These are phyloP conservation scores for Montipora cactus DNA, from an alignment of 64 coral and sea anemone genomes.

Conservation along the genomic window DNA sequence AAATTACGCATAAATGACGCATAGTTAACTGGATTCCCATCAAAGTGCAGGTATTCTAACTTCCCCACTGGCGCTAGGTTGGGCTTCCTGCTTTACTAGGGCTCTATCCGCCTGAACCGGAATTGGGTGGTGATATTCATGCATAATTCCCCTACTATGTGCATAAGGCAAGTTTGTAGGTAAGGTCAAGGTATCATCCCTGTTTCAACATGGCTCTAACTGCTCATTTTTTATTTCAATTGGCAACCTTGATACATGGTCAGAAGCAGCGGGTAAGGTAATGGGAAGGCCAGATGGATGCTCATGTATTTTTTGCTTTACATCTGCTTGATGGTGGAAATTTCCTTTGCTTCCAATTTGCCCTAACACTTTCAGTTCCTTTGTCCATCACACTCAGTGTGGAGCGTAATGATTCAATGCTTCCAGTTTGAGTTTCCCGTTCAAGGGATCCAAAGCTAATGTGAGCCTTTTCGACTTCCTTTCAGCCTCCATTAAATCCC, in stretches of 20 bases:
- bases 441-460: slow-evolving; percentile 22
- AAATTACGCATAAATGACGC: slow-evolving; percentile 73
- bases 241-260: not conserved
- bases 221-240: not conserved
- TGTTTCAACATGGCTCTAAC: no score
- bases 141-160: no score
- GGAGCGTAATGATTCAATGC: not conserved
- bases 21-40: slow-evolving; percentile 56
- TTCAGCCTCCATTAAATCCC: slow-evolving; percentile 44
- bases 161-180: no score
- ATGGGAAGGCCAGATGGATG: not conserved
- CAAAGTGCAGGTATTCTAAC: slow-evolving; percentile 71
- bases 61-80: not conserved
- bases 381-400: not conserved
- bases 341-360: no score
- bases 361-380: not conserved
- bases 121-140: not conserved
- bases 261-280: not conserved
- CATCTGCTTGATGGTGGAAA: not conserved
- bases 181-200: no score
- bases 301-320: not conserved
- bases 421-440: not conserved
- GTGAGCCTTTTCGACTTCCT: slow-evolving; percentile 19
- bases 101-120: not conserved
- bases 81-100: not conserved